A percentile compares a stretch with the other conserved stretches of the same genome.
Evolutionary conservation across 2,113 vertebrate species (phyloP).

Genomic region (Lipotes vexillifer): DNA sequence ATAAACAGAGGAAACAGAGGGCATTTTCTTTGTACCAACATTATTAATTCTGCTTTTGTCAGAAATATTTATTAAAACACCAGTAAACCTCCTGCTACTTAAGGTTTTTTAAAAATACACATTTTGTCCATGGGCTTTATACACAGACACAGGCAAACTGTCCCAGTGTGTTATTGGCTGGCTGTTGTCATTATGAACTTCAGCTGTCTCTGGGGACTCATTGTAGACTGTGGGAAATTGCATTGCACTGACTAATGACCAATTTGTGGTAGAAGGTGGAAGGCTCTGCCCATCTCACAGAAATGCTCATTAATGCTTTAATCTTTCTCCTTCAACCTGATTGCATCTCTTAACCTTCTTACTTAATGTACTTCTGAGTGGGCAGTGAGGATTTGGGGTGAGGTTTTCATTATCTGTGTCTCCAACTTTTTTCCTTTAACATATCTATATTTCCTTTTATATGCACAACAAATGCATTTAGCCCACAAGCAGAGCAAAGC

Average conservation of each 20-base stretch:
- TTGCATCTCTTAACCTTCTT: slow-evolving; percentile 19
- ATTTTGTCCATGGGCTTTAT: background rate
- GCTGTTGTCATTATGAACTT: background rate
- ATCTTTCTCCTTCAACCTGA: slow-evolving; percentile 43
- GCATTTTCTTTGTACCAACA: background rate
- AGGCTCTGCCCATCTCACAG: background rate
- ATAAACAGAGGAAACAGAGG: background rate
- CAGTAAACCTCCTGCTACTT: background rate
- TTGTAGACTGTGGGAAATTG: slow-evolving; percentile 37
- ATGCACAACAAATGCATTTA: slow-evolving; percentile 66
- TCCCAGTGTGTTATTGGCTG: background rate
- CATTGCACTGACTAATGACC: slow-evolving; percentile 52
- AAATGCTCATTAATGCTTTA: slow-evolving; percentile 42
- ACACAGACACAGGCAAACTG: background rate
- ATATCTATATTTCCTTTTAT: slow-evolving; percentile 43
- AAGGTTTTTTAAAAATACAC: background rate
- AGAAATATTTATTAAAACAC: background rate
- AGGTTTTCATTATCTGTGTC: background rate
- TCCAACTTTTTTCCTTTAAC: slow-evolving; percentile 19
- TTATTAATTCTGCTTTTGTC: background rate
- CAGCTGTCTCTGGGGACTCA: slow-evolving; percentile 8
- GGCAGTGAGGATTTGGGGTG: background rate
- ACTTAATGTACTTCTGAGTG: background rate
- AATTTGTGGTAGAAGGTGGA: slow-evolving; percentile 39
- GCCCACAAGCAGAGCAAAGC: slow-evolving; percentile 55